Percentiles rank a stretch among this genome's conserved stretches.
These are phyloP conservation scores for Aphaenogaster rudis DNA, from an alignment of 1,140 invertebrate genomes.

Conservation along the genomic window DNA sequence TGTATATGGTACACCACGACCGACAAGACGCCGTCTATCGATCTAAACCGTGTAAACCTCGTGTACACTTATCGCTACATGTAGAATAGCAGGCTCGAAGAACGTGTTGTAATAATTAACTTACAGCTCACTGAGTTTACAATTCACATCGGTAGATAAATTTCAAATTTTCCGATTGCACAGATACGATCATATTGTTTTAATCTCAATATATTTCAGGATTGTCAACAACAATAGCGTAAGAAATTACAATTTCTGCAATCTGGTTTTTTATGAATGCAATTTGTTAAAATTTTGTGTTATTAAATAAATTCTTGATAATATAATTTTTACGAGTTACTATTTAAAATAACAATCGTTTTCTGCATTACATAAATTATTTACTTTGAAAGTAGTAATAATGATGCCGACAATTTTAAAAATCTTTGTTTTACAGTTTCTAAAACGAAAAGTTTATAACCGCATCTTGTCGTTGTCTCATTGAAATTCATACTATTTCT, in stretches of 20 bases:
- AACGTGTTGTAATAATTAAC: constrained; percentile 48
- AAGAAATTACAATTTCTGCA: neutral
- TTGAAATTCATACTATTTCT: constrained; percentile 12
- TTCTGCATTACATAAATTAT: neutral
- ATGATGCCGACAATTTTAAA: neutral
- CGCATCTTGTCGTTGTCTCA: neutral
- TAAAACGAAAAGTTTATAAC: neutral
- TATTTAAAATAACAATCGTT: neutral
- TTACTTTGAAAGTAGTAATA: neutral
- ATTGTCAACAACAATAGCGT: neutral
- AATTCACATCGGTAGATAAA: neutral
- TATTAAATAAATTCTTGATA: neutral
- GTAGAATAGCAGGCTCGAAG: neutral
- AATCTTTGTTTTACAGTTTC: constrained; percentile 8
- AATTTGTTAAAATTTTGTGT: neutral
- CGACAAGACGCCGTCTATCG: constrained; percentile 34
- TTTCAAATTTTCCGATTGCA: constrained; percentile 25
- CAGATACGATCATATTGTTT: neutral
- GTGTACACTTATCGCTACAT: constrained; percentile 15
- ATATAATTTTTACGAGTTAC: neutral
- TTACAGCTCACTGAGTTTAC: constrained; percentile 23
- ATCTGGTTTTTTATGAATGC: neutral
- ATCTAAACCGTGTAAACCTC: constrained; percentile 28
- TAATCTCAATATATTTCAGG: constrained; percentile 8
- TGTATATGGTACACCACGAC: constrained; percentile 28